Evolutionary conservation across 2,113 vertebrate genomes (phyloP), one percentile per base, ranked within the genome.

Genomic region (Saccopteryx bilineata): DNA sequence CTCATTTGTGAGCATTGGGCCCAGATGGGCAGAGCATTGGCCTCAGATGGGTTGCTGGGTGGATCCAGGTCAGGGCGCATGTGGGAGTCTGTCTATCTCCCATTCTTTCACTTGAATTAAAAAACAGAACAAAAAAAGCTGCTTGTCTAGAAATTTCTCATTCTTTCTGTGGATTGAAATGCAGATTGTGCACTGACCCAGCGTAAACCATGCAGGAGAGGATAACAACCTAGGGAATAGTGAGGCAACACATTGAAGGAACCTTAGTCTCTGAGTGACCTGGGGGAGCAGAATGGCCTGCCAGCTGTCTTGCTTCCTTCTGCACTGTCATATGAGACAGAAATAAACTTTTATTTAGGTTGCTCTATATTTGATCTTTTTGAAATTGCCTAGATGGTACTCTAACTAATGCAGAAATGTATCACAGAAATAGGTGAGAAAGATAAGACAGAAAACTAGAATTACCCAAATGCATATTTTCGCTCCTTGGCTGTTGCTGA

Each of bases 321-420:
- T 68, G 78, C 60, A n/a, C 58, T 89, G 5, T 24, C 28, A 26
- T 74, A 33, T 48, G 21, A 94, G 50, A 66, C 18, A 50, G 52
- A 86, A 66, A 69, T 52, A 83, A 74, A 75, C 18, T 74, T 24
- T 65, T 69, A 61, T 69, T 78, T 93, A 56, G 76, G 72, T 54
- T 76, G 21, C 46, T 79, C 21, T 89, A 17, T 58, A 75, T 72
- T 82, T 82, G 33, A 68, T 86, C 72, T 85, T 76, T 93, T 78
- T 58, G 33, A 76, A 68, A 92, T 28, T 75, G 7, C 19, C 78
- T 82, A 66, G 68, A 50, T 39, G 66, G 50, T 68, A 60, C 11
- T 50, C 48, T 93, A 52, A 79, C 15, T 63, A 54, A 48, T 66
- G 66, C 10, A 83, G 26, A 58, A 65, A 65, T 88, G 19, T 56